These are phyloP conservation scores for Cynaeus angustus DNA, from an alignment of 2,888 invertebrate genomes.

Conservation along the genomic window DNA sequence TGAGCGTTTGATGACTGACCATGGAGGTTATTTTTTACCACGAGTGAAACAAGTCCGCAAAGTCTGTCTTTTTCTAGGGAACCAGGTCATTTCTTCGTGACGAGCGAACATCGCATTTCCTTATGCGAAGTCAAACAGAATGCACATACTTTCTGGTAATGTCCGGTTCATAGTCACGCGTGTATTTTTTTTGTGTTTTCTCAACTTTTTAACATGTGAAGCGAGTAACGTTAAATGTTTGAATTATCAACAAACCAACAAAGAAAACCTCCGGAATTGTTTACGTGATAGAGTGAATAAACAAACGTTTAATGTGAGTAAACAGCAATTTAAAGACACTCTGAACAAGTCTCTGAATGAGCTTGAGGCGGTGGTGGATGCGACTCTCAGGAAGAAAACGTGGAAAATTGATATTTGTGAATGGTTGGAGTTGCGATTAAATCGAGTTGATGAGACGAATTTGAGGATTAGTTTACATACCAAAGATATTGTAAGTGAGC, in stretches of 20 bases:
- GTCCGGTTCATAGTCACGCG: slow-evolving; percentile 21
- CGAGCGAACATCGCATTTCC: slow-evolving; percentile 44
- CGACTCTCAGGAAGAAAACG: background rate
- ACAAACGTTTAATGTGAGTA: slow-evolving; percentile 1
- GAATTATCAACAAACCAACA: slow-evolving; percentile 49
- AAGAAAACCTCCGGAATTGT: slow-evolving; percentile 56
- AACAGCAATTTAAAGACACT: slow-evolving; percentile 4
- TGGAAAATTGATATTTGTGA: slow-evolving; percentile 25
- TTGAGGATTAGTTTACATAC: slow-evolving; percentile 21
- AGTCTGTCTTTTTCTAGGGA: slow-evolving; percentile 17
- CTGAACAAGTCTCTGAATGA: background rate
- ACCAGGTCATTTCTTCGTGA: slow-evolving; percentile 19
- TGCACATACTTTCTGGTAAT: slow-evolving; percentile 39
- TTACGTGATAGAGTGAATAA: slow-evolving; percentile 11
- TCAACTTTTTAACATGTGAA: slow-evolving; percentile 7
- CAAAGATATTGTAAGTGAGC: slow-evolving; percentile 31
- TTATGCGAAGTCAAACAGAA: slow-evolving; percentile 47
- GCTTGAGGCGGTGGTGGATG: background rate
- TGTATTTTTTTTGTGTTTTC: slow-evolving; percentile 31
- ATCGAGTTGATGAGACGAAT: slow-evolving; percentile 1
- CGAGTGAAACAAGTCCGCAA: slow-evolving; percentile 19
- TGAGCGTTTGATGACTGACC: slow-evolving; percentile 8
- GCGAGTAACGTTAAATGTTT: slow-evolving; percentile 35
- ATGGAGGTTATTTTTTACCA: slow-evolving; percentile 8
- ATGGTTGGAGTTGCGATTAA: slow-evolving; percentile 49